Evolutionary conservation across 2,888 invertebrate genomes (phyloP), one percentile per base, ranked within the genome.

Genomic region (Callyntrura guangdongensis): DNA sequence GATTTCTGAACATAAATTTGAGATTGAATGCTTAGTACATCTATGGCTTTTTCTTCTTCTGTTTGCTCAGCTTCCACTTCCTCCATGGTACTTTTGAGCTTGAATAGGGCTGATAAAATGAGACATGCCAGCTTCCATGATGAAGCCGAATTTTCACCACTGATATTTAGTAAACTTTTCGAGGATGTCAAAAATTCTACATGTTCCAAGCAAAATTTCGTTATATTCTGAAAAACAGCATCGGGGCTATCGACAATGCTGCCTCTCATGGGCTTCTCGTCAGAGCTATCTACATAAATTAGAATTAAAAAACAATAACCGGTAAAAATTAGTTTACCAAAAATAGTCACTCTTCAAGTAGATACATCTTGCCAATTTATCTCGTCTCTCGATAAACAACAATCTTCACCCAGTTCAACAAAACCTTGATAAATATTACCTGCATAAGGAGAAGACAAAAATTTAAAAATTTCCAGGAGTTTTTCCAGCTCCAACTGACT

Each of bases 11-110:
- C 94, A n/a, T 95, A 95, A 95, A 96, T 96, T 94, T 96, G 96
- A 94, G 97, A 96, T 93, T 96, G 96, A 0, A 97, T 96, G 95
- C 97, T 97, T 69, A 97, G 95, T 17, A 94, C 93, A 89, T 94
- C 94, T 9, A 93, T 92, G 4, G 90, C n/a, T 49, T 90, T 90
- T 61, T 93, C 93, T 20, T 92, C 93, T 47, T 91, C 92, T 0
- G 84, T 87, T 82, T 92, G 93, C 9, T 20, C 14, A 4, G 27
- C 20, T 89, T 93, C 93, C 0, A 67, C 77, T 22, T 86, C 59
- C 61, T 93, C 93, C 2, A 93, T 59, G 5, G 53, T 20, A 11
- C 1, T 17, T 59, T 87, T 91, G 0, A 93, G 83, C 49, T 92
- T 85, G 2, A 17, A 8, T 6, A 93, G 88, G 11, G 90, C 8